phyloP scores from a whole-genome alignment of 2,797 vertebrate genomes.

The Macropus fuliginosus region DNA sequence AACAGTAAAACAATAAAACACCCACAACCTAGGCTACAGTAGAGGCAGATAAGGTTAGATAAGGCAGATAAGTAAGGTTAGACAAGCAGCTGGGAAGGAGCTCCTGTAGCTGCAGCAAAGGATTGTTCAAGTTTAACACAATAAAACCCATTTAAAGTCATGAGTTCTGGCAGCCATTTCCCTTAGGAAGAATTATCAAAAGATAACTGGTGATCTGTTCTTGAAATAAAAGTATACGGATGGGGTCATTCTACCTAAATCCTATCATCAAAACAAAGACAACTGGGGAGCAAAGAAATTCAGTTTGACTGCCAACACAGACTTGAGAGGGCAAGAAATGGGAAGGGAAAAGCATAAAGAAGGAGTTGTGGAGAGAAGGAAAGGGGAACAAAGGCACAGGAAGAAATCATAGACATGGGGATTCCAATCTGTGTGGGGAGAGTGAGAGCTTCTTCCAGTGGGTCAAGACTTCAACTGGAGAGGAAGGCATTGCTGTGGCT shows the following conservation, averaged over 20 bases:
- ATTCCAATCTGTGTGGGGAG: slow-evolving; percentile 33
- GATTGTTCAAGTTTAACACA: slow-evolving; percentile 56
- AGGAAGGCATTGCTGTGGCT: background rate
- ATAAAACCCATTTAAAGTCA: slow-evolving; percentile 53
- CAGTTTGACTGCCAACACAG: background rate
- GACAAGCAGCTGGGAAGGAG: slow-evolving; percentile 45
- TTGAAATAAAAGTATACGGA: background rate
- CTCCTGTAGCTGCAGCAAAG: slow-evolving; percentile 14
- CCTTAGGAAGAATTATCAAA: slow-evolving; percentile 47
- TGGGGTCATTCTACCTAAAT: slow-evolving; percentile 42
- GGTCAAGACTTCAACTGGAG: slow-evolving; percentile 3
- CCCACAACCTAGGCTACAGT: slow-evolving; percentile 22
- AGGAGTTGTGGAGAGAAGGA: background rate
- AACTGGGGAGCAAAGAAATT: slow-evolving; percentile 49
- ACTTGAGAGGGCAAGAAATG: background rate
- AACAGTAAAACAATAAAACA: slow-evolving; percentile 2
- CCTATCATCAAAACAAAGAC: slow-evolving; percentile 29
- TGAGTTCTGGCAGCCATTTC: slow-evolving; percentile 54
- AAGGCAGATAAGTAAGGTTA: background rate
- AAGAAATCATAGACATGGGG: slow-evolving; percentile 22
- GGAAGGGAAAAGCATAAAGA: slow-evolving; percentile 46
- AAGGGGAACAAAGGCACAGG: slow-evolving; percentile 9
- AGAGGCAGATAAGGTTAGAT: background rate
- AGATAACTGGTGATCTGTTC: slow-evolving; percentile 41
- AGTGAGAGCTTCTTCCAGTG: slow-evolving; percentile 9